Evolutionary conservation across 1,140 invertebrate genomes (phyloP).

Genomic region (Leptoteleia sp.): DNA sequence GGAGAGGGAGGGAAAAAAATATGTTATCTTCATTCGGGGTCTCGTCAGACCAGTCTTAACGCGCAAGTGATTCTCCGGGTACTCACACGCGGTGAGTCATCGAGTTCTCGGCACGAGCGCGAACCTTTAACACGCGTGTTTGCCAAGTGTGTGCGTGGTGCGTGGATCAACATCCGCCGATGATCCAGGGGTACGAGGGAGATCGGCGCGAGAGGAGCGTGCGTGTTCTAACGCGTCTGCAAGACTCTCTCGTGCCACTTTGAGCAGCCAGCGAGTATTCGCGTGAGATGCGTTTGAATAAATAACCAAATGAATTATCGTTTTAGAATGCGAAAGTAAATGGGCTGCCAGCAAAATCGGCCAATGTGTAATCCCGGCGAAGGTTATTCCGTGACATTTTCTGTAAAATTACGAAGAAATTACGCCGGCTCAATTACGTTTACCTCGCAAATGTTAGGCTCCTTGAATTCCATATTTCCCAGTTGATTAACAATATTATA

Average conservation of each 20-base stretch:
- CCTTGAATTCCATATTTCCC: background rate
- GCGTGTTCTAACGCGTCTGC: constrained; percentile 51
- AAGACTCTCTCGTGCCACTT: constrained; percentile 38
- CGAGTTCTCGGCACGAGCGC: constrained; percentile 54
- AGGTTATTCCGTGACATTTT: constrained; percentile 9
- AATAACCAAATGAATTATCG: constrained; percentile 38
- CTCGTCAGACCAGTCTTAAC: constrained; percentile 51
- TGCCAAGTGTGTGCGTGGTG: constrained; percentile 41
- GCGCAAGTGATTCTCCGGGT: constrained; percentile 45
- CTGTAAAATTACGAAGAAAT: background rate
- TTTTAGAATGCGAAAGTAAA: constrained; percentile 37
- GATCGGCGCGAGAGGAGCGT: constrained; percentile 51
- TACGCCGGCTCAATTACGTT: too few relatives aligned
- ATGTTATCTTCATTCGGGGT: constrained; percentile 57
- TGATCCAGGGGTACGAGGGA: constrained; percentile 31
- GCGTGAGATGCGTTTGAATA: constrained; percentile 12
- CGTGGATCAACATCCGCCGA: constrained; percentile 50
- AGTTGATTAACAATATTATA: too few relatives aligned
- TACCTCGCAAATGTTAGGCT: background rate
- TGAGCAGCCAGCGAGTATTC: constrained; percentile 25
- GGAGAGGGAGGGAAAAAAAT: constrained; percentile 2
- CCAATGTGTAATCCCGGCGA: constrained; percentile 8
- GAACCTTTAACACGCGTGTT: constrained; percentile 56
- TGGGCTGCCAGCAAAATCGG: constrained; percentile 28
- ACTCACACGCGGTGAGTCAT: constrained; percentile 54